Conservation (phyloP, 2,797 vertebrate species). For the Mallotus villosus region DNA sequence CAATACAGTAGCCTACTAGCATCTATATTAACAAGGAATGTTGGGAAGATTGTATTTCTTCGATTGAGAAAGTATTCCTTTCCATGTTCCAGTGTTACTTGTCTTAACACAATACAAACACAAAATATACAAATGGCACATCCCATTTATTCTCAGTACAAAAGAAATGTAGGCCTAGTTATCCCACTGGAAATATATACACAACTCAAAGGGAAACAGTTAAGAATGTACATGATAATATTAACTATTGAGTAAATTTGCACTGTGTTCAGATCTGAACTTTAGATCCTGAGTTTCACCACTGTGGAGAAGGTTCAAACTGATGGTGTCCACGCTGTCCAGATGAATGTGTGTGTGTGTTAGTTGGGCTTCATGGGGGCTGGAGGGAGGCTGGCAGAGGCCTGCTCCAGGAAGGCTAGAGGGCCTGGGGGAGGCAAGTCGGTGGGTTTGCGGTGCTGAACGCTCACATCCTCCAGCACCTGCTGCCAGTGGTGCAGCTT, state of each 20-base stretch:
- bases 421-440: slow-evolving; percentile 90
- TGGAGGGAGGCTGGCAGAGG: slow-evolving; percentile 90
- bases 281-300: too few species aligned
- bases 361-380: slow-evolving; percentile 90
- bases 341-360: slow-evolving; percentile 19
- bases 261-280: background rate
- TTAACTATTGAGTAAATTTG: background rate
- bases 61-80: background rate
- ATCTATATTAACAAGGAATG: too few species aligned
- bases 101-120: background rate
- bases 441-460: slow-evolving; percentile 89
- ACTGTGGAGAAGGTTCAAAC: too few species aligned
- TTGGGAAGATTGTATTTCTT: too few species aligned
- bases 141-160: slow-evolving; percentile 1
- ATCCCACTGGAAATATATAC: slow-evolving; percentile 7
- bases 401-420: slow-evolving; percentile 91
- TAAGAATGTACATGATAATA: background rate
- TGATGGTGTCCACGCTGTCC: background rate
- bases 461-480: slow-evolving; percentile 89
- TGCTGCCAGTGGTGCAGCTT: slow-evolving; percentile 96
- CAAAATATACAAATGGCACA: background rate
- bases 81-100: too few species aligned
- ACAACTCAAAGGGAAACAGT: background rate
- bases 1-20: too few species aligned
- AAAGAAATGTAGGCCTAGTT: background rate